A percentile compares a stretch with the other conserved stretches of the same genome.
Evolutionary conservation across 1,140 invertebrate genomes (phyloP).

Genomic region (Microplitis mediator): DNA sequence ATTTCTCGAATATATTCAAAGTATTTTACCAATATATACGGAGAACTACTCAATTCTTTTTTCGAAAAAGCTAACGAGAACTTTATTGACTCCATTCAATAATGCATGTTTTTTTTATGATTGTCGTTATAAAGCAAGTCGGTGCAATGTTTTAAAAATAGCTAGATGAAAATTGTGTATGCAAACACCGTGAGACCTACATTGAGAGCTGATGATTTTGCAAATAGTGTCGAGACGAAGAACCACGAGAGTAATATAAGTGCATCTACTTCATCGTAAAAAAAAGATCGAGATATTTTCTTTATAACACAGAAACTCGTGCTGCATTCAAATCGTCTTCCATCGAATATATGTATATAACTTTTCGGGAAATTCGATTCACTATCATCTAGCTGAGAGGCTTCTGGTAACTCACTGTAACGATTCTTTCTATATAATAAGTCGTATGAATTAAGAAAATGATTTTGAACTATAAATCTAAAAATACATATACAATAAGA

Average conservation of each 20-base stretch:
- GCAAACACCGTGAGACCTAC: conserved; percentile 34
- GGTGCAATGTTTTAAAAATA: conserved; percentile 1
- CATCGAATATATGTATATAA: not conserved
- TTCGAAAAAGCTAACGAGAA: too few relatives aligned
- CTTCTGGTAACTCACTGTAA: not conserved
- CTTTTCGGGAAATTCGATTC: conserved; percentile 17
- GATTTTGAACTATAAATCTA: too few relatives aligned
- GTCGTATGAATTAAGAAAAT: not conserved
- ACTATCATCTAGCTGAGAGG: not conserved
- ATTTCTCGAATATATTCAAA: too few relatives aligned
- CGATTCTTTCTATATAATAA: not conserved
- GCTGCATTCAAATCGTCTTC: conserved; percentile 45
- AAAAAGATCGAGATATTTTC: not conserved
- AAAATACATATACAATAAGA: too few relatives aligned
- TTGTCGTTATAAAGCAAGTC: not conserved
- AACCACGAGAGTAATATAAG: not conserved
- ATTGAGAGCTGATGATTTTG: conserved; percentile 24
- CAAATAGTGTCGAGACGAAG: conserved; percentile 25
- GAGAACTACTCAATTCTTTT: too few relatives aligned
- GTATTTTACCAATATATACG: too few relatives aligned
- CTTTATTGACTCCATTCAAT: too few relatives aligned
- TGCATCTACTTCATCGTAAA: conserved; percentile 10
- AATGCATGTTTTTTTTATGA: not conserved
- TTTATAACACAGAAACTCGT: conserved; percentile 27
- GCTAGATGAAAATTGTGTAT: conserved; percentile 40